Conservation (phyloP, 1,140 invertebrate species). For the Pseudomyrmex pallidus region DNA sequence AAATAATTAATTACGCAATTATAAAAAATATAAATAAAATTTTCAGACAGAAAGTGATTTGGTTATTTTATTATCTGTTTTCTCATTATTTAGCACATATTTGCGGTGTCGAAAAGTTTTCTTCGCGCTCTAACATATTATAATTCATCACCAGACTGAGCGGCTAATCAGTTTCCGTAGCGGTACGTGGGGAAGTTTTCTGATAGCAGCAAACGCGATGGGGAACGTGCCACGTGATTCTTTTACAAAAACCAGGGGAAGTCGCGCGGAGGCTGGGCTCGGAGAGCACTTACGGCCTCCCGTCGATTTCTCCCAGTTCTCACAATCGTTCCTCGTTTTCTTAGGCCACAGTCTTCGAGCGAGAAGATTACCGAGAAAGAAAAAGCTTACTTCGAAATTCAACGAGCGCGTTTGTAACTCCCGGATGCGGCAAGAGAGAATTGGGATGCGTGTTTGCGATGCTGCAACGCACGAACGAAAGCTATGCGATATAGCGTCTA, state of each 20-base stretch:
- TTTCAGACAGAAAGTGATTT: background rate
- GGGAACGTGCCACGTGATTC: constrained; percentile 48
- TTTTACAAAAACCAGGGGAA: constrained; percentile 41
- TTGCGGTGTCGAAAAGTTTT: background rate
- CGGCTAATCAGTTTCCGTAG: constrained; percentile 54
- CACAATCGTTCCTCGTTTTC: constrained; percentile 15
- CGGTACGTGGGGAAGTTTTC: constrained; percentile 53
- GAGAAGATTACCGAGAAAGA: background rate
- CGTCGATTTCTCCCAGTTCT: constrained; percentile 10
- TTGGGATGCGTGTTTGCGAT: constrained; percentile 9
- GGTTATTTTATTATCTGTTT: background rate
- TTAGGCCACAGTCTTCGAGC: constrained; percentile 29
- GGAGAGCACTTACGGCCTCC: constrained; percentile 29
- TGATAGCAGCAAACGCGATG: constrained; percentile 41
- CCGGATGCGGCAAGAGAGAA: constrained; percentile 13
- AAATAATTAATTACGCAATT: background rate
- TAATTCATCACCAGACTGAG: constrained; percentile 52
- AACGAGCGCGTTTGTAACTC: constrained; percentile 35
- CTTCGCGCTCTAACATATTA: constrained; percentile 47
- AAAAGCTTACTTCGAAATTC: constrained; percentile 40
- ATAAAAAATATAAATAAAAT: constrained; percentile 1
- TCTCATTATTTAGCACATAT: background rate
- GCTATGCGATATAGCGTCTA: background rate
- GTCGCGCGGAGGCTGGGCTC: background rate
- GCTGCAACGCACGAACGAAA: constrained; percentile 22